Base-by-base conservation (phyloP, 2,113 vertebrate genomes). In the Hippocampus zosterae region DNA sequence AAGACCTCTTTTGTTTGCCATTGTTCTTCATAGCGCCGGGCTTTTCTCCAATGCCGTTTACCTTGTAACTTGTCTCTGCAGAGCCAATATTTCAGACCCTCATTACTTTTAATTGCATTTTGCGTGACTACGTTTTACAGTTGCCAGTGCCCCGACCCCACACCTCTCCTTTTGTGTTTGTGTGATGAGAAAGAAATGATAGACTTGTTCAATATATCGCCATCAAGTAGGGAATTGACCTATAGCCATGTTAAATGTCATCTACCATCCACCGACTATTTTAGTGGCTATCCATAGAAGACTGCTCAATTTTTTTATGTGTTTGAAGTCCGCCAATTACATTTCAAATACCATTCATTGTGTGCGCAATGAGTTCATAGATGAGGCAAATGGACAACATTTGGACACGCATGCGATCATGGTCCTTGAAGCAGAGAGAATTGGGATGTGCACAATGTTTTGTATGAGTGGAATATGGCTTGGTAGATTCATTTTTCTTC, bases 1-100 rank as follows among this genome's bases (percentile, higher is more conserved):
- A 89, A 85, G 66, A 79, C 46, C 68, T 73, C 79, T 71, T 84
- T 86, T 60, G 57, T 71, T 72, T 81, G 67, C 75, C 60, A 68
- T 75, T 80, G 80, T 78, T 85, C 53, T 23, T 40, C 23, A 44
- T 50, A 64, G 76, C 41, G 56, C 69, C 10, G 21, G 48, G 74
- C 56, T 74, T 46, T 29, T 65, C 37, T 69, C 46, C 37, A 0
- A 40, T 64, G 40, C 25, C 79, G n/a, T 53, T 73, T 59, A 61
- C 59, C 15, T 50, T 53, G 66, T 66, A 65, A 48, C 60, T 68
- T 67, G n/a, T 52, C 59, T 64, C 50, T 42, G 66, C 48, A 46
- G 15, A 27, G 18, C 42, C 50, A 21, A 61, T 67, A 60, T 72
- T 65, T 63, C 41, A n/a, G 23, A 44, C 33, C 46, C 23, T 18